These are phyloP conservation scores for Eulithis prunata DNA, from an alignment of 2,888 invertebrate genomes.

Conservation along the genomic window DNA sequence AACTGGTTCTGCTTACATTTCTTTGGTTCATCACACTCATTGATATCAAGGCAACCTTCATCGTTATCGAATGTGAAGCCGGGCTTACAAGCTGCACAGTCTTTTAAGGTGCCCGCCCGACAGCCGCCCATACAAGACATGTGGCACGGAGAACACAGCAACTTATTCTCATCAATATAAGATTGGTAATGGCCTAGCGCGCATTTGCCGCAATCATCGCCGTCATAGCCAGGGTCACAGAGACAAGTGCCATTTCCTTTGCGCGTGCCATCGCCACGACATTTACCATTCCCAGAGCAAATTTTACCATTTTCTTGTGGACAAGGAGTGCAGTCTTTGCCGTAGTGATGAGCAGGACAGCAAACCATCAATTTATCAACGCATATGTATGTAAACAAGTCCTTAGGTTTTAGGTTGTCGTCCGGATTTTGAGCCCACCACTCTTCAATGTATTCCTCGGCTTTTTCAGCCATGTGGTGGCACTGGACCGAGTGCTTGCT, in stretches of 20 bases:
- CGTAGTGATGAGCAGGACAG: slow-evolving; percentile 93
- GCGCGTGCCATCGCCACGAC: slow-evolving; percentile 93
- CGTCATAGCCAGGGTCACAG: slow-evolving; percentile 93
- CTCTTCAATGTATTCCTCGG: slow-evolving; percentile 92
- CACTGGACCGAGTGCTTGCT: slow-evolving; percentile 91
- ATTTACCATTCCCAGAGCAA: slow-evolving; percentile 93
- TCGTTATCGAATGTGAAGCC: slow-evolving; percentile 91
- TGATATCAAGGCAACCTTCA: slow-evolving; percentile 92
- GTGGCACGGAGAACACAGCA: slow-evolving; percentile 92
- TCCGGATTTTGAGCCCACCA: slow-evolving; percentile 91
- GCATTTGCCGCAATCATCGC: slow-evolving; percentile 92
- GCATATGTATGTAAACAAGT: slow-evolving; percentile 88
- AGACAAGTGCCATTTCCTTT: slow-evolving; percentile 96
- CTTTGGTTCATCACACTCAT: slow-evolving; percentile 89
- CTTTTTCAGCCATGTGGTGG: slow-evolving; percentile 91
- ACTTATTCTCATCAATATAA: slow-evolving; percentile 89
- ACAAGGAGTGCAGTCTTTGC: slow-evolving; percentile 92
- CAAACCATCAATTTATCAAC: slow-evolving; percentile 90
- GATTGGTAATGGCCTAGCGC: slow-evolving; percentile 88
- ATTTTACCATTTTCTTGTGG: slow-evolving; percentile 88
- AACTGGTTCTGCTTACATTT: slow-evolving; percentile 88
- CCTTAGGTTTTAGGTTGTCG: slow-evolving; percentile 51
- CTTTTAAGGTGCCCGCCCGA: slow-evolving; percentile 88
- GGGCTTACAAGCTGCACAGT: slow-evolving; percentile 82
- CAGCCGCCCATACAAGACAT: slow-evolving; percentile 91